phyloP scores from a whole-genome alignment of 1,140 invertebrate genomes.

The Drosophila sp. region DNA sequence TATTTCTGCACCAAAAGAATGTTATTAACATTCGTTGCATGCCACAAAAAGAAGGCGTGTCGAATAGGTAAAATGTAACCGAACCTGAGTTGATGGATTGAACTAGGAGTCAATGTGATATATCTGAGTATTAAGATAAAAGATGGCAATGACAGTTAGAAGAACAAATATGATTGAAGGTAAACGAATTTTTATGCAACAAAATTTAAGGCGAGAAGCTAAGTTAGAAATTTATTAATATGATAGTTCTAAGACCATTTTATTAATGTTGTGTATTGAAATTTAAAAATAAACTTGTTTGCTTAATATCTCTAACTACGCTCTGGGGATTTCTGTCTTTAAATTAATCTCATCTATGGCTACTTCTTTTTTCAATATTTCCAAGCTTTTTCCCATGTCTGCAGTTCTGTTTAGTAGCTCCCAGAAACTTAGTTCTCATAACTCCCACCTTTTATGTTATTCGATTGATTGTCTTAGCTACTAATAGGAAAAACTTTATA shows the following conservation, averaged over 20 bases:
- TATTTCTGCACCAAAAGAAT: not conserved
- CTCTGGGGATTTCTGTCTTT: too few species aligned
- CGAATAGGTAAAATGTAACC: not conserved
- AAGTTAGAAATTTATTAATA: too few species aligned
- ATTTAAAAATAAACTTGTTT: too few species aligned
- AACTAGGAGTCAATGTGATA: not conserved
- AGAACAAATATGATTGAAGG: not conserved
- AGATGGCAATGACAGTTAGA: not conserved
- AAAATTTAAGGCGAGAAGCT: too few species aligned
- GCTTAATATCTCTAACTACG: too few species aligned
- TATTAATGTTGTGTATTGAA: too few species aligned
- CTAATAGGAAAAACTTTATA: conserved; percentile 6
- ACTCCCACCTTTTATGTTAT: not conserved
- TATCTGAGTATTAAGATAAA: not conserved
- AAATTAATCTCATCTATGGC: too few species aligned
- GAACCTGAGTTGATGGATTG: conserved; percentile 20
- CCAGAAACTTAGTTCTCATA: not conserved
- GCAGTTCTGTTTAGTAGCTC: too few species aligned
- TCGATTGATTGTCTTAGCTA: not conserved
- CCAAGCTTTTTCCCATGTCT: too few species aligned
- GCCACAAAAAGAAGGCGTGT: conserved; percentile 25
- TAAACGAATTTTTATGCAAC: too few species aligned
- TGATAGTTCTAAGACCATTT: too few species aligned
- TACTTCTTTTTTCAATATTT: too few species aligned
- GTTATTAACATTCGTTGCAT: conserved; percentile 3